Evolutionary conservation across 2,797 vertebrate genomes (phyloP), one percentile per base, ranked within the genome.

Genomic region (Sparus aurata): DNA sequence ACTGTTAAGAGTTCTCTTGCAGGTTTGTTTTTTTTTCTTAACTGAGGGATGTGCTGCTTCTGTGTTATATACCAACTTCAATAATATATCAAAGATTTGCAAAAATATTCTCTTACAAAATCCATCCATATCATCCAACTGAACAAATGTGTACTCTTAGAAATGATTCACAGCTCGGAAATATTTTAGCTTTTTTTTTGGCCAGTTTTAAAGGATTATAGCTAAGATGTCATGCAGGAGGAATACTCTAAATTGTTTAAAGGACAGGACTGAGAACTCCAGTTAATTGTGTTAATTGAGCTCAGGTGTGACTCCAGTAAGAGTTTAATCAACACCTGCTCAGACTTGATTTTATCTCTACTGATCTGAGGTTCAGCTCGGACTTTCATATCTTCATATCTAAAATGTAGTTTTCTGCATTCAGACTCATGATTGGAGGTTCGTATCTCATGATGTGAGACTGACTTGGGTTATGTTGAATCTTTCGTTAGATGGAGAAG

Each of bases 381-480:
- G 27, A 27, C 27, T 27, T 25, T 25, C 25, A 25, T 25, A 3
- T 25, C 25, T 25, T 27, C 27, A 4, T 27, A 27, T 3, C 27
- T 27, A 27, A 27, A 27, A 27, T 27, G 27, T 27, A 41, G 3
- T 27, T 18, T 72, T 55, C 8, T 22, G n/a, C 12, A 18, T 11
- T 41, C 30, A 69, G 52, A 10, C 43, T 69, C 12, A 43, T 27
- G 38, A 5, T 5, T 38, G 16, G 64, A 69, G 7, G 38, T n/a
- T 69, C 59, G n/a, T 12, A 47, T 79, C 20, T 75, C 9, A 18
- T 7, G 16, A 65, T 52, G 18, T 41, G 1, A 77, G 49, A 49
- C n/a, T 22, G 43, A 46, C 57, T n/a, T 23, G 17, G 58, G 57
- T 45, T 54, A 67, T 61, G 68, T 69, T 72, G n/a, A 59, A 22